These are phyloP conservation scores for Sula dactylatra DNA, from an alignment of 2,113 vertebrate genomes.

Conservation along the genomic window DNA sequence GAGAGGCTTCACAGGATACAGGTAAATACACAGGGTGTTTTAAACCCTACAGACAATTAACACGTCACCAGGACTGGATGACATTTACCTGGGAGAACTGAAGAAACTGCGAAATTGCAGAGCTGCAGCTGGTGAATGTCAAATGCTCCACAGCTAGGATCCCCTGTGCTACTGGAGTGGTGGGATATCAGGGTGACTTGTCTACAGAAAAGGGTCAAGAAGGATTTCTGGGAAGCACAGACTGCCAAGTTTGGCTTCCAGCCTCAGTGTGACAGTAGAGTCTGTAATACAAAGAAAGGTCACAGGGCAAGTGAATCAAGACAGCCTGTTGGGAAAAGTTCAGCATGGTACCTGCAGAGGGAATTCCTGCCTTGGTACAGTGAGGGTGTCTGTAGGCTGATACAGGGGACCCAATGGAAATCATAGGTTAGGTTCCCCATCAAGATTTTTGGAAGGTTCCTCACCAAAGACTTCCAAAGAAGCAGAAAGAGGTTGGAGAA, in stretches of 20 bases:
- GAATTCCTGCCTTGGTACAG: background rate
- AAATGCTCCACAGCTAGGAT: fast-evolving
- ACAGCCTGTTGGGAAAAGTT: background rate
- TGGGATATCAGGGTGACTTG: background rate
- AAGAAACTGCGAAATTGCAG: background rate
- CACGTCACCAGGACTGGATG: background rate
- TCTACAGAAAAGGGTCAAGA: background rate
- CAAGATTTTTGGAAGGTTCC: background rate
- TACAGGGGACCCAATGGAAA: background rate
- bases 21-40: background rate
- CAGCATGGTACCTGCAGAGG: background rate
- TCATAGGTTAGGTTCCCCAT: background rate
- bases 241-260: background rate
- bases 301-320: background rate
- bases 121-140: fast-evolving
- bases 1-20: background rate
- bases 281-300: background rate
- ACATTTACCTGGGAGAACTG: background rate
- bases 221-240: background rate
- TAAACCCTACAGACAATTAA: background rate
- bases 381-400: background rate
- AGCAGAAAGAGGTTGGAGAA: background rate
- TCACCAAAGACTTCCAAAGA: background rate
- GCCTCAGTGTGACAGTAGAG: background rate
- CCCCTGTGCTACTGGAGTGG: background rate